Percentiles rank a stretch among this genome's conserved stretches.
Evolutionary conservation across 2,113 vertebrate species (phyloP).

Genomic region (Caranx melampygus): DNA sequence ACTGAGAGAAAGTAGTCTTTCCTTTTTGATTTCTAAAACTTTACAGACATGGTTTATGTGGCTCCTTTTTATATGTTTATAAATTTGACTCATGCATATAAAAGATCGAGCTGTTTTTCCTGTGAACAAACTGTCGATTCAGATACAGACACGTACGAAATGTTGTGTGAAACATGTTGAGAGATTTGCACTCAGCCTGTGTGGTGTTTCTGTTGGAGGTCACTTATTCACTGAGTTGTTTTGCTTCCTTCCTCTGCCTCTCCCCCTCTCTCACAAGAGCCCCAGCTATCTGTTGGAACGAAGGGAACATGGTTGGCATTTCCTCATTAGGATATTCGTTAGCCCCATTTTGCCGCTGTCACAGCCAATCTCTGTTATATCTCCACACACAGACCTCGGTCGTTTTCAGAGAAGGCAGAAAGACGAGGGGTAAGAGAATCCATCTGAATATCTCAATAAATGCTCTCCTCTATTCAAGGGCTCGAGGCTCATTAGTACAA

Average conservation of each 20-base stretch:
- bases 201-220: constrained; percentile 1
- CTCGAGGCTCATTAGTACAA: constrained; percentile 45
- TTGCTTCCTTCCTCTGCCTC: neutral
- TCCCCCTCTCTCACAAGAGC: neutral
- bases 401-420: constrained; percentile 27
- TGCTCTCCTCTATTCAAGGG: constrained; percentile 32
- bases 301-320: constrained; percentile 73
- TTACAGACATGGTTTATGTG: neutral
- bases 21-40: neutral
- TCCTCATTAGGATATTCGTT: constrained; percentile 82
- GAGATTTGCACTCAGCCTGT: neutral
- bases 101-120: neutral
- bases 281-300: constrained; percentile 40
- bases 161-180: neutral
- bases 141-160: neutral
- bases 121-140: neutral
- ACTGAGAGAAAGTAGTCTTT: neutral
- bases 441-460: constrained; percentile 64
- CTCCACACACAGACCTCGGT: constrained; percentile 46
- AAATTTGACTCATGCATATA: too few relatives aligned
- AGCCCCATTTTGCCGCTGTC: constrained; percentile 89
- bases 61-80: too few relatives aligned
- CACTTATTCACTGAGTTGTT: neutral
- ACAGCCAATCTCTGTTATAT: constrained; percentile 79
- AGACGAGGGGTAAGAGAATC: constrained; percentile 14